These are phyloP conservation scores for Phalanger gymnotis DNA, from an alignment of 2,797 vertebrate genomes.

Conservation along the genomic window DNA sequence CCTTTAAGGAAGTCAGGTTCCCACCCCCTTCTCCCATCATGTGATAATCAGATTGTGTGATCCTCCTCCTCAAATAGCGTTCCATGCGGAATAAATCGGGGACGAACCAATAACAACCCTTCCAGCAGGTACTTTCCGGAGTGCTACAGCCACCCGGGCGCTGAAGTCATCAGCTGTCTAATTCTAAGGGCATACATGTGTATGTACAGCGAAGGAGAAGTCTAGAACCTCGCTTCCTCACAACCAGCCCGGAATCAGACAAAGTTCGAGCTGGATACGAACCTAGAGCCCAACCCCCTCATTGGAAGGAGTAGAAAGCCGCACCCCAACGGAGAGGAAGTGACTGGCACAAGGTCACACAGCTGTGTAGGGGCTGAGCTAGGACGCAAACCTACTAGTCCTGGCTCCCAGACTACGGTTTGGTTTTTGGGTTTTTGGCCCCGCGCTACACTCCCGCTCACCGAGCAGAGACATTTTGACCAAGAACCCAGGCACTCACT, in stretches of 20 bases:
- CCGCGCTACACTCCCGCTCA: background rate
- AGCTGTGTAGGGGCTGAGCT: background rate
- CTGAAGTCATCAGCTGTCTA: conserved; percentile 26
- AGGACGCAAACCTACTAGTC: background rate
- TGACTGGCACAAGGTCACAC: background rate
- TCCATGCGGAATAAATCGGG: conserved; percentile 20
- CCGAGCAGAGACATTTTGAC: conserved; percentile 4
- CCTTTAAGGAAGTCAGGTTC: background rate
- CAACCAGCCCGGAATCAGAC: conserved; percentile 4
- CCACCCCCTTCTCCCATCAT: background rate
- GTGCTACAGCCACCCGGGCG: background rate
- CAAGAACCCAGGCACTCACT: conserved; percentile 3
- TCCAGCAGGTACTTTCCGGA: conserved; percentile 35
- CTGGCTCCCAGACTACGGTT: background rate
- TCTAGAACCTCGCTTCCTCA: background rate
- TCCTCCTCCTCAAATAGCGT: conserved; percentile 32
- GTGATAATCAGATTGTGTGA: conserved; percentile 5
- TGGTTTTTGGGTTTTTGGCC: too few species aligned
- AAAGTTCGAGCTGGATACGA: background rate
- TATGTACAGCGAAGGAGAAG: conserved; percentile 49
- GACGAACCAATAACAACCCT: conserved; percentile 38
- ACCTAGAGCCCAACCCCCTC: conserved; percentile 10
- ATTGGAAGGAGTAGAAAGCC: conserved; percentile 20
- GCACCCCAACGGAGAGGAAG: background rate
- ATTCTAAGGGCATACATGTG: conserved; percentile 3